Evolutionary conservation across 2,797 vertebrate species (phyloP).

Genomic region (Mallotus villosus): DNA sequence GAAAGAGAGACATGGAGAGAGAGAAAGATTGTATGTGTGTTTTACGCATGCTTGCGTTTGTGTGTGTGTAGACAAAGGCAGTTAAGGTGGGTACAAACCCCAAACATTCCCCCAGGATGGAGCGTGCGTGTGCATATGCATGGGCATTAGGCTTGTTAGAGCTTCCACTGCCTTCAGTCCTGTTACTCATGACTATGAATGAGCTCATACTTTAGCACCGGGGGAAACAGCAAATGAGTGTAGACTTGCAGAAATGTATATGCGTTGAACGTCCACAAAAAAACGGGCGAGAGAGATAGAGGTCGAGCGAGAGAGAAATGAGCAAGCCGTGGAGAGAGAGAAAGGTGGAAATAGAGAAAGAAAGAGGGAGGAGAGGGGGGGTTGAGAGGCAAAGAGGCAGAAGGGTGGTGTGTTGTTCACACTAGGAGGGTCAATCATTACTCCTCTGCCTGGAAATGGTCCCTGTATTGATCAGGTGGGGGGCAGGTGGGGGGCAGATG

Average conservation of each 20-base stretch:
- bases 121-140: not conserved
- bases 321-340: constrained; percentile 53
- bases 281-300: not conserved
- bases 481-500: not conserved
- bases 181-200: not conserved
- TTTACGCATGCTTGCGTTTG: not conserved
- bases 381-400: constrained; percentile 30
- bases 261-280: not conserved
- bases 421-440: constrained; percentile 52
- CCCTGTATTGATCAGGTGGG: constrained; percentile 58
- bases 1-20: not conserved
- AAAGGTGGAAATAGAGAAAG: constrained; percentile 12
- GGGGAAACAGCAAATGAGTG: not conserved
- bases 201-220: not conserved
- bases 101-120: not conserved
- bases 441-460: constrained; percentile 46
- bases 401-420: constrained; percentile 36
- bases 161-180: not conserved
- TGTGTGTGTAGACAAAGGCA: not conserved
- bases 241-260: not conserved
- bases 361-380: constrained; percentile 15
- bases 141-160: not conserved
- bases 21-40: not conserved
- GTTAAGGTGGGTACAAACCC: not conserved
- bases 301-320: constrained; percentile 1